Evolutionary conservation across 2,797 vertebrate species (phyloP), one percentile per base, ranked within the genome.

Genomic region (Adrianichthys oophorus): DNA sequence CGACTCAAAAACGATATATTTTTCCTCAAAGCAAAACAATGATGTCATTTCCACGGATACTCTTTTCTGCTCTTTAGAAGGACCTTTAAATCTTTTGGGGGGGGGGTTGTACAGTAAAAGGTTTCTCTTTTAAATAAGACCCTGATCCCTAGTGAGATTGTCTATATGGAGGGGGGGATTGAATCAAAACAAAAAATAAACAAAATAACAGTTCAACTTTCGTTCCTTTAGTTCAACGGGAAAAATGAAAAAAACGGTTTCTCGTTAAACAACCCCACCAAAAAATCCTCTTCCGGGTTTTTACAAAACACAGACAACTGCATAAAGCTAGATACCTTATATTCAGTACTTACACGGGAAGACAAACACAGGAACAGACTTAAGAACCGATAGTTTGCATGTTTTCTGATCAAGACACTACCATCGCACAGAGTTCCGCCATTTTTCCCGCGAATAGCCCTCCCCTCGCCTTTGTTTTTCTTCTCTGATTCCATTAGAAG

Each of bases 361-460:
- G 29, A 14, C n/a, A 26, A 29, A 26, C 23, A 2, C 29, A 1
- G 10, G 15, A 14, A 0, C 10, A 16, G 8, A 29, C 12, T 75
- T 53, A 63, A 0, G 13, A 46, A 1, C 14, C 26, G 29, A 52
- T 51, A 48, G 67, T 73, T 62, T 55, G 42, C 46, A 19, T 19
- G n/a, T 48, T 42, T 47, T 44, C 4, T 55, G 51, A 5, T 50
- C 37, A 50, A 47, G 56, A 41, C 19, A 18, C 51, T 37, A 44
- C 17, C 10, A 26, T 3, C 2, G 0, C n/a, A 23, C 68, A 78
- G 56, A 19, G 69, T 71, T 87, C 84, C 83, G 68, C 87, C 87
- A 88, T 90, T 79, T 87, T 89, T 86, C 87, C 71, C 80, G 85
- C 85, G 80, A 76, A 32, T 70, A 45, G 21, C 24, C 24, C 49